These are phyloP conservation scores for Lochmaea capreae DNA, from an alignment of 2,888 invertebrate genomes.

Conservation along the genomic window DNA sequence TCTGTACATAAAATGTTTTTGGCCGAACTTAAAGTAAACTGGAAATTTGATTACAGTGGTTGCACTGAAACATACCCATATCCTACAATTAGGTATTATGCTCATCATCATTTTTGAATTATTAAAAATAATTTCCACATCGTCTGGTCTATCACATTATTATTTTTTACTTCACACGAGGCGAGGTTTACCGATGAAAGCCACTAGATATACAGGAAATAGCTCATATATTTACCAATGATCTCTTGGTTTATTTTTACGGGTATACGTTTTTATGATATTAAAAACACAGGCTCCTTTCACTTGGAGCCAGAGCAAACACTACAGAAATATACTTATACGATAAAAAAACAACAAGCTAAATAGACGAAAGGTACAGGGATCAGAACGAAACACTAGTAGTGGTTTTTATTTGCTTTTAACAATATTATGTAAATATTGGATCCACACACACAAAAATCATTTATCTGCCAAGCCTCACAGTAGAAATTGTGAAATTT, in stretches of 20 bases:
- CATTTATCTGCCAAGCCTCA: neutral
- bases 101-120: too few species aligned
- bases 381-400: neutral
- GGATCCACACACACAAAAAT: neutral
- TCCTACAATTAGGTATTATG: too few species aligned
- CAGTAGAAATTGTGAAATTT: too few species aligned
- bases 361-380: neutral
- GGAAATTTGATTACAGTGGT: too few species aligned
- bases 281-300: neutral
- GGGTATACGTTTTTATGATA: neutral
- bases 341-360: neutral
- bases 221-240: constrained; percentile 31
- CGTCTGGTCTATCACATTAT: constrained; percentile 8
- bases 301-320: constrained; percentile 5
- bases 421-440: neutral
- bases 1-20: too few species aligned
- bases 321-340: neutral
- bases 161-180: constrained; percentile 5
- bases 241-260: constrained; percentile 27
- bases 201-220: constrained; percentile 27
- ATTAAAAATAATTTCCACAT: neutral
- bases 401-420: neutral
- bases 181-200: constrained; percentile 12
- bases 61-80: too few species aligned
- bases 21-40: too few species aligned